Base-by-base conservation (phyloP, 2,797 vertebrate genomes). In the Limosa lapponica region DNA sequence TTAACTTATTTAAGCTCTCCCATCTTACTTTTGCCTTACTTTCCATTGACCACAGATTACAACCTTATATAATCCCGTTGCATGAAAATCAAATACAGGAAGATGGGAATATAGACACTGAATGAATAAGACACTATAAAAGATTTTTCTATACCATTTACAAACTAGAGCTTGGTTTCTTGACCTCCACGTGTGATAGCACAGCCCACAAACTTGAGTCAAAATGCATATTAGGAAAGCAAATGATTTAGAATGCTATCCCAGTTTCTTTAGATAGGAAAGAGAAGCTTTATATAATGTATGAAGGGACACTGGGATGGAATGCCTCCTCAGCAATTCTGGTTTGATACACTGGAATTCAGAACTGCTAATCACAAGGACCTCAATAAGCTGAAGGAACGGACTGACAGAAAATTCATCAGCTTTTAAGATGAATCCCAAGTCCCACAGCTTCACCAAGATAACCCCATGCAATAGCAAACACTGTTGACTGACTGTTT, bases 111-210 rank as follows among this genome's bases (percentile, higher is more conserved):
- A 65, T 2, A 3, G 41, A 61, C 6, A 81, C 0, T 36, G 14
- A 79, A 54, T 22, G 10, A 72, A 3, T 17, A 71, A 43, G 3
- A 34, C 4, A 24, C 37, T 12, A 32, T 4, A 34, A 8, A 67
- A 43, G 2, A 16, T 44, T 52, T 67, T 61, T 67, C 27, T 39
- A 8, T 8, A 54, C 20, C 36, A 37, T 1, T 62, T 16, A 41
- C 25, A 58, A 92, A 79, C 3, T 13, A 66, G 30, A 70, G 74
- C 16, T 52, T 8, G 23, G 73, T 74, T 82, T 13, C 44, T 67
- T 89, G 19, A 89, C 36, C 6, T 58, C 27, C 30, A 14, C 0
- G 0, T 37, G 24, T 41, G 16, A 83, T 1, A 4, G 23, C 4
- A 85, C 19, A 82, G 46, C 15, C 27, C 55, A 73, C 9, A 52